Evolutionary conservation across 2,113 vertebrate genomes (phyloP).

Genomic region (Macheiramphus alcinus): DNA sequence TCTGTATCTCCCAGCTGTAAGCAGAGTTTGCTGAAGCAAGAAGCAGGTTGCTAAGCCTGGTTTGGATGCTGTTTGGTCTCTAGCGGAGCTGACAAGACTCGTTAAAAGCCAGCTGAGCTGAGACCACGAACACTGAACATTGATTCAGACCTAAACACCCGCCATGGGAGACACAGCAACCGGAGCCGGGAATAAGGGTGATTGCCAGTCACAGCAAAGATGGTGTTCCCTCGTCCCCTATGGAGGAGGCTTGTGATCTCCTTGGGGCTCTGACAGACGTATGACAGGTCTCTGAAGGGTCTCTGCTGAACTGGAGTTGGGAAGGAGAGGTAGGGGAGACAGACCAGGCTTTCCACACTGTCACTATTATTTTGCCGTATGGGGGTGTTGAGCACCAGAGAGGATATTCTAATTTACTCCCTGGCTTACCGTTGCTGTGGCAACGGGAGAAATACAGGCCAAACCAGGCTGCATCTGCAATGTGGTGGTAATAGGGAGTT

Average conservation of each 20-base stretch:
- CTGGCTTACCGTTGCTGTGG: slow-evolving; percentile 61
- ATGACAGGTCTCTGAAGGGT: not conserved
- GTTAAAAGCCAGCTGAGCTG: slow-evolving; percentile 18
- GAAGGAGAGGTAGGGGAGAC: not conserved
- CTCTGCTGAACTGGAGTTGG: not conserved
- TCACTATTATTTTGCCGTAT: slow-evolving; percentile 37
- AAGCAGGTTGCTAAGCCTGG: slow-evolving; percentile 25
- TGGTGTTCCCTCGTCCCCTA: not conserved
- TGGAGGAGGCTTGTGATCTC: not conserved
- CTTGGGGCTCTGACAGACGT: not conserved
- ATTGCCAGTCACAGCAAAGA: not conserved
- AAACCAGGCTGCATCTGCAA: slow-evolving; percentile 67
- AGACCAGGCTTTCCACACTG: not conserved
- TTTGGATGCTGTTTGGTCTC: slow-evolving; percentile 29
- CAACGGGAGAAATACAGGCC: slow-evolving; percentile 71
- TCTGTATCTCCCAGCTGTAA: slow-evolving; percentile 45
- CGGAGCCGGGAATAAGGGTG: not conserved
- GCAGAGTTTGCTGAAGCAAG: slow-evolving; percentile 60
- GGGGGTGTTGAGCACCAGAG: not conserved
- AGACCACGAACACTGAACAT: not conserved
- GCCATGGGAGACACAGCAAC: not conserved
- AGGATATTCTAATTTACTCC: slow-evolving; percentile 58
- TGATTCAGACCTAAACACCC: not conserved
- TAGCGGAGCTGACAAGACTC: slow-evolving; percentile 3
- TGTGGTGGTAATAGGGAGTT: slow-evolving; percentile 63